These are phyloP conservation scores for Polyodon spathula DNA, from an alignment of 2,113 vertebrate species.

Conservation along the genomic window DNA sequence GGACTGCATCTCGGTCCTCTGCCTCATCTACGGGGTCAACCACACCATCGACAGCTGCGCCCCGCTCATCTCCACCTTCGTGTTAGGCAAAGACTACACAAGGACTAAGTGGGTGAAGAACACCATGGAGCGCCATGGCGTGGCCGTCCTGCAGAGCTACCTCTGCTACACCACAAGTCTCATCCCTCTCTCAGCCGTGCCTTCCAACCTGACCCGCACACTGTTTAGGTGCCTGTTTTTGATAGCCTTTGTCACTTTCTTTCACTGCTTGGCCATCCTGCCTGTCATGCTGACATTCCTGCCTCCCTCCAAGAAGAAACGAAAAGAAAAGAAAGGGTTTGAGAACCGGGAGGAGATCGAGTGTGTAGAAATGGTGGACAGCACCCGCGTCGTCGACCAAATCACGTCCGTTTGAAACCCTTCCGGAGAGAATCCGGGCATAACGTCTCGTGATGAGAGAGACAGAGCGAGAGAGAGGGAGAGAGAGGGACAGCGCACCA, in stretches of 20 bases:
- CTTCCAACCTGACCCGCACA: constrained; percentile 94
- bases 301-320: constrained; percentile 87
- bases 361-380: constrained; percentile 95
- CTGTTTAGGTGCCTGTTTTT: constrained; percentile 97
- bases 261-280: constrained; percentile 97
- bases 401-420: constrained; percentile 91
- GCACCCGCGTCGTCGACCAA: constrained; percentile 92
- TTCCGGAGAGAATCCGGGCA: too few species aligned
- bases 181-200: constrained; percentile 84
- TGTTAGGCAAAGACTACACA: constrained; percentile 85
- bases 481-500: neutral
- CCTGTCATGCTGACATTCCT: constrained; percentile 96
- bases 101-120: constrained; percentile 95
- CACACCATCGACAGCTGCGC: constrained; percentile 90
- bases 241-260: constrained; percentile 89
- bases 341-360: constrained; percentile 84
- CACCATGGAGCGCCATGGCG: constrained; percentile 88
- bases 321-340: constrained; percentile 66
- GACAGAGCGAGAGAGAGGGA: neutral
- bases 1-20: constrained; percentile 92
- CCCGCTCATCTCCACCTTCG: constrained; percentile 89
- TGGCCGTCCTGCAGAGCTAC: constrained; percentile 92
- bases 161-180: constrained; percentile 89
- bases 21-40: constrained; percentile 91
- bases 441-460: neutral